Evolutionary conservation across 2,888 invertebrate genomes (phyloP).

Genomic region (Polydrusus pterygomalis): DNA sequence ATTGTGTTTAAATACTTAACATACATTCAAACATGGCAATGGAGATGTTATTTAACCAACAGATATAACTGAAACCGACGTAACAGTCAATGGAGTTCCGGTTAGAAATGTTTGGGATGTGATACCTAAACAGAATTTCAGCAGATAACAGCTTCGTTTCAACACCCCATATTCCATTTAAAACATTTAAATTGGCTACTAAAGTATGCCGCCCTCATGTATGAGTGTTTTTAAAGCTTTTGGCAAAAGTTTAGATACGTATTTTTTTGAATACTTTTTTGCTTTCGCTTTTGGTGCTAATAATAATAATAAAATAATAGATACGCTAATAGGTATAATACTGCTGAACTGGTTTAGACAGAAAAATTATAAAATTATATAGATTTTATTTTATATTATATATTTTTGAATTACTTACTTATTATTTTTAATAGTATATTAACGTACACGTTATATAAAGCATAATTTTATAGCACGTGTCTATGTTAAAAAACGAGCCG

Average conservation of each 20-base stretch:
- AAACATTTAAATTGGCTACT: conserved; percentile 37
- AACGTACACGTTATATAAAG: no score
- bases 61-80: conserved; percentile 43
- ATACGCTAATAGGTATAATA: no score
- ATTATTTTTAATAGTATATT: no score
- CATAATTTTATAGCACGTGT: no score
- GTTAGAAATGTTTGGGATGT: conserved; percentile 49
- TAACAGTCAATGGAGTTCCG: conserved; percentile 50
- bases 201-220: conserved; percentile 18
- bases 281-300: no score
- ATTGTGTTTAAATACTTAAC: conserved; percentile 44
- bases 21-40: conserved; percentile 34
- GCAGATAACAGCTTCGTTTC: conserved; percentile 39
- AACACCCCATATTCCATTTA: conserved; percentile 40
- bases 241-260: not conserved
- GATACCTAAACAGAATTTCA: conserved; percentile 44
- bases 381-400: no score
- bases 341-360: no score
- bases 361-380: no score
- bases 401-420: no score
- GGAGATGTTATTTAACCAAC: conserved; percentile 42
- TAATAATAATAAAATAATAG: no score
- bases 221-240: conserved; percentile 11
- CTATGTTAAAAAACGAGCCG: no score
- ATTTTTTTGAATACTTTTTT: not conserved